Evolutionary conservation across 2,888 invertebrate species (phyloP), one percentile per base, ranked within the genome.

Genomic region (Plutella xylostella): DNA sequence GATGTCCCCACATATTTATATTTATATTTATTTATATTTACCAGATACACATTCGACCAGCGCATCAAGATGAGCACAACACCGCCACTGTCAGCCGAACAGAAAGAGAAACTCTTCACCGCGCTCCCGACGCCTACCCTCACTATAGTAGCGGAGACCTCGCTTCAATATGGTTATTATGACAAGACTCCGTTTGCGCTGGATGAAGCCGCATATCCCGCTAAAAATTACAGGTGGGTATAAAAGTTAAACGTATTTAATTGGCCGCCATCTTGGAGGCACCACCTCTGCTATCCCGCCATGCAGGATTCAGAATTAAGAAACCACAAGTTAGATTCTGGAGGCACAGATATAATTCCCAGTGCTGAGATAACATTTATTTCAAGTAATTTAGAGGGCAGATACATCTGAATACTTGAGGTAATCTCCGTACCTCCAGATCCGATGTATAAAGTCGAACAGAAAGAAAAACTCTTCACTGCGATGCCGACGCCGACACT

Each of bases 1-100:
- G n/a, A n/a, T n/a, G n/a, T n/a, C n/a, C n/a, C n/a, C n/a, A n/a
- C n/a, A n/a, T n/a, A n/a, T n/a, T n/a, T n/a, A n/a, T n/a, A n/a
- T n/a, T n/a, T n/a, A n/a, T 2, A 12, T 31, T 15, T 28, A 34
- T 42, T 38, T 42, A 11, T 41, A 31, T 50, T 45, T 47, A 34
- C 38, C 69, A 84, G 78, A 46, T 87, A 85, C 52, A 86, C 85
- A 3, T 80, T 79, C 50, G 90, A 90, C 54, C 78, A 73, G 9
- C 74, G 89, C 14, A 61, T 83, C 50, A 86, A 82, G 48, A 9
- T 55, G 0, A 20, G 72, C 0, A 46, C 78, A 0, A 52, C 55
- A 1, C 77, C 85, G 0, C 64, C 80, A 0, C 60, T 74, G 11
- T 62, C 77, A 0, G 49, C 65, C 0, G 62, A 69, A 0, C 67